Base-by-base conservation (phyloP, 2,888 invertebrate species). In the Ceraclea dissimilis region DNA sequence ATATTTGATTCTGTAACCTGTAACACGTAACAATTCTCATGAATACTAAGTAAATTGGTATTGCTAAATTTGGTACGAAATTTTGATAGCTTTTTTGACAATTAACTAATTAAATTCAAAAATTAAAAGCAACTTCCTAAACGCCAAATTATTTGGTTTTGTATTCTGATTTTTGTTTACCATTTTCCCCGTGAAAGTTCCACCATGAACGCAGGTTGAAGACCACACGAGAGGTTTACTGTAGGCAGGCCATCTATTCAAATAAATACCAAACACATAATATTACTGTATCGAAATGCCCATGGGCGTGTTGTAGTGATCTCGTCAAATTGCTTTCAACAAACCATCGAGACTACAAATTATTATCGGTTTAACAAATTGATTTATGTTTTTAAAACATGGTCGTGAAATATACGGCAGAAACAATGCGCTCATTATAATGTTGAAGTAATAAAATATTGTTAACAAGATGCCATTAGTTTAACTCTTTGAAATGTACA, bases 271-370 rank as follows among this genome's bases (percentile, higher is more conserved):
- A 2, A 16, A 39, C 13, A 39, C 13, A 13, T n/a, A 39, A 16
- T 39, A 39, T 39, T n/a, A 13, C 16, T 13, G 26, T 26, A 26
- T 26, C 5, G 26, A 6, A 26, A 26, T 39, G 39, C 39, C 39
- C 39, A 39, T 39, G 39, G 39, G 39, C 39, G 39, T 39, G 39
- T 39, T 39, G 39, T 39, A 39, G 39, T 39, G 39, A 39, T 39
- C 39, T 39, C 39, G 39, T 39, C 39, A 39, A 39, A 39, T 39
- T 39, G 39, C 39, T 39, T 39, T 39, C 39, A 39, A 39, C 39
- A 16, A 4, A 39, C 39, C 39, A 39, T 39, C 39, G 13, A 39
- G 39, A 26, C 16, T 39, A 39, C 16, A n/a, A 26, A 39, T 39
- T 39, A 39, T n/a, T 16, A 39, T 39, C 39, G 39, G 39, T 39